Percentiles rank a stretch among this genome's conserved stretches.
phyloP scores from a whole-genome alignment of 2,797 vertebrate species.

The Muscicapa comitata region DNA sequence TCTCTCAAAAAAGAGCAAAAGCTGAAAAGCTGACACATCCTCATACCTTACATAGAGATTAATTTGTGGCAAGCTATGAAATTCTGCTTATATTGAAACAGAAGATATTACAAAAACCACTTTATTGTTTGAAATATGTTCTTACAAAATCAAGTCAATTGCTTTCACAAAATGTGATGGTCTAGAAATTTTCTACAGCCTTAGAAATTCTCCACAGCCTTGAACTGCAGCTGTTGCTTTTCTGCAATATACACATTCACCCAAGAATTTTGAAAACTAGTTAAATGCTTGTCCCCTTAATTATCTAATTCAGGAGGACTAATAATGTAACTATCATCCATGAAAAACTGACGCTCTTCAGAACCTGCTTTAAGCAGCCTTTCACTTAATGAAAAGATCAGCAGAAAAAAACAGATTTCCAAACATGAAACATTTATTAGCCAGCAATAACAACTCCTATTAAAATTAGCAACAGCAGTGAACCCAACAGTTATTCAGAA shows the following conservation, averaged over 20 bases:
- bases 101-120: not conserved
- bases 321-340: not conserved
- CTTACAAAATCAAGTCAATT: not conserved
- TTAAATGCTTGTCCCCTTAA: not conserved
- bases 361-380: not conserved
- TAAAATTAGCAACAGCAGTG: not conserved
- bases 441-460: not conserved
- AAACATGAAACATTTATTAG: constrained; percentile 30
- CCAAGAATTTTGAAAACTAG: not conserved
- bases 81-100: not conserved
- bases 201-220: not conserved
- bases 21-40: not conserved
- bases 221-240: not conserved
- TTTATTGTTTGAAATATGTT: not conserved
- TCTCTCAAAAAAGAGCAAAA: not conserved
- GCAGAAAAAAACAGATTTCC: not conserved
- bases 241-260: not conserved
- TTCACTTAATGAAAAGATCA: constrained; percentile 15
- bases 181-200: not conserved
- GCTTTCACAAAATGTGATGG: not conserved
- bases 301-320: not conserved
- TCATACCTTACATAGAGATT: not conserved
- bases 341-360: not conserved
- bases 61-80: not conserved
- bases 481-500: not conserved